phyloP scores from a whole-genome alignment of 2,113 vertebrate species.

The Onychorhynchus coronatus region DNA sequence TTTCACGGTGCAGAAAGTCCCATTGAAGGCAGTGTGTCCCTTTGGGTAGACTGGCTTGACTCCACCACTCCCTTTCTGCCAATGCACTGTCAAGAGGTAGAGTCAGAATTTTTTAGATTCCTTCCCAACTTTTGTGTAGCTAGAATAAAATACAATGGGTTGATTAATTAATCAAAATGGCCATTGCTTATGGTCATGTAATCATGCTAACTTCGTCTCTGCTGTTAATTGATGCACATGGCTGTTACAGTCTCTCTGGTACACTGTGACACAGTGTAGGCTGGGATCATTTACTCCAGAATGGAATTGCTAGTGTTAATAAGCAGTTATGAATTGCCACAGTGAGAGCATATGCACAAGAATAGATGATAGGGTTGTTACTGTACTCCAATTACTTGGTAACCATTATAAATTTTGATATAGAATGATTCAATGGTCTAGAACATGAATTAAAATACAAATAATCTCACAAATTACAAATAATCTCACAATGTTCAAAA shows the following conservation, averaged over 20 bases:
- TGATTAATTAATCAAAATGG: not conserved
- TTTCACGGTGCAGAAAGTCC: not conserved
- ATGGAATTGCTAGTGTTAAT: not conserved
- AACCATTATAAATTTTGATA: not conserved
- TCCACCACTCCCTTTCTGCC: not conserved
- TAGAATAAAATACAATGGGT: not conserved
- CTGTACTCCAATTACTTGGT: not conserved
- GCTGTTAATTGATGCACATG: not conserved
- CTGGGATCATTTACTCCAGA: not conserved
- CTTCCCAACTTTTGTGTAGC: not conserved
- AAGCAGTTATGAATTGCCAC: not conserved
- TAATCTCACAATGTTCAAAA: not conserved
- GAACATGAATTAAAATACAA: not conserved
- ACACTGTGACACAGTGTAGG: not conserved
- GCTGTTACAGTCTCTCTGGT: not conserved
- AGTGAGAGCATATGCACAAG: not conserved
- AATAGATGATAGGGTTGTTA: not conserved
- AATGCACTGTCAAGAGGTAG: not conserved
- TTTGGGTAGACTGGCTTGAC: not conserved
- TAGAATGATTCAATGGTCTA: not conserved
- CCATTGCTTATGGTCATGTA: not conserved
- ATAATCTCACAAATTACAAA: not conserved
- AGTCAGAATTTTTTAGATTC: not conserved
- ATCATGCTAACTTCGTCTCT: not conserved
- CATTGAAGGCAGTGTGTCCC: rapidly evolving